Percentiles rank a stretch among this genome's conserved stretches.
phyloP scores from a whole-genome alignment of 2,888 invertebrate species.

The Eurytoma adleriae region DNA sequence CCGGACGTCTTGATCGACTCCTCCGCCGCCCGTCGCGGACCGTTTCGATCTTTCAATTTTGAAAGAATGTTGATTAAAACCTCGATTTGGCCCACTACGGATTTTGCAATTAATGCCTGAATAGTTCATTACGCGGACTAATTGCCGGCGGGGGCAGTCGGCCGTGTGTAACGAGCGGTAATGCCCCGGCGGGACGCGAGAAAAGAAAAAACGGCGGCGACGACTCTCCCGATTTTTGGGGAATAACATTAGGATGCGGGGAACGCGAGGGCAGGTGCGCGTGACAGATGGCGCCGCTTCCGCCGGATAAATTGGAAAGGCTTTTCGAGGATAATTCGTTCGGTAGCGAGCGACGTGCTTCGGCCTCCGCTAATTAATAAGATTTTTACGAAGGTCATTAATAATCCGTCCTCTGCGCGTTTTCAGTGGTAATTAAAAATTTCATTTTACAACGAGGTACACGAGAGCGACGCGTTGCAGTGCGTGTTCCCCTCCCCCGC shows the following conservation, averaged over 20 bases:
- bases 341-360: not conserved
- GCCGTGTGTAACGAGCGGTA: conserved; percentile 3
- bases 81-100: conserved; percentile 26
- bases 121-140: conserved; percentile 37
- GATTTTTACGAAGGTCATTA: conserved; percentile 1
- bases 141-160: conserved; percentile 12
- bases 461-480: not conserved
- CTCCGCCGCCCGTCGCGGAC: conserved; percentile 17
- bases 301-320: conserved; percentile 65
- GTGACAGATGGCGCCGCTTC: conserved; percentile 70
- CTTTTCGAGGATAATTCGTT: conserved; percentile 65
- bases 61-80: conserved; percentile 44
- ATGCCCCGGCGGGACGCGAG: too few relatives aligned
- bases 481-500: not conserved
- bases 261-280: conserved; percentile 65
- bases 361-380: conserved; percentile 12
- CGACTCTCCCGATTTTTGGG: conserved; percentile 9
- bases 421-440: conserved; percentile 25
- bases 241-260: conserved; percentile 16
- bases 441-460: not conserved
- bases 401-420: not conserved
- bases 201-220: too few relatives aligned
- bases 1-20: conserved; percentile 51
- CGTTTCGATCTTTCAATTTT: conserved; percentile 42
- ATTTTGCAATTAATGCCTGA: conserved; percentile 31